A percentile compares a stretch with the other conserved stretches of the same genome.
phyloP scores from a whole-genome alignment of 1,140 invertebrate genomes.

The Drosophila littoralis region DNA sequence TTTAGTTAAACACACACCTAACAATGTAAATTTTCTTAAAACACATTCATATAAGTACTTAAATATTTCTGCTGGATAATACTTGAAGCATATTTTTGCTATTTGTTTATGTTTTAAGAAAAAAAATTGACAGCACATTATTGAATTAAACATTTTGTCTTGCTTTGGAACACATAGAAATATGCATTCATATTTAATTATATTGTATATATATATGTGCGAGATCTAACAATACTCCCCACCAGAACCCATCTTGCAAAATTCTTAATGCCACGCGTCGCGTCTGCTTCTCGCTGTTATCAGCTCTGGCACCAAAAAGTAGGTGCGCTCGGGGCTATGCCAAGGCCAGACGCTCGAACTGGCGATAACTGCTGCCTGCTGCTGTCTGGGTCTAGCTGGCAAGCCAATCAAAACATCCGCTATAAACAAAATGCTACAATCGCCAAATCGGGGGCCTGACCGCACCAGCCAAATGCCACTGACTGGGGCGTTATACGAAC shows the following conservation, averaged over 20 bases:
- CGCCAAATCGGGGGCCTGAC: slow-evolving; percentile 61
- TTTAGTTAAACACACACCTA: slow-evolving; percentile 15
- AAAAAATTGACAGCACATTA: slow-evolving; percentile 48
- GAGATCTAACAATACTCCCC: not conserved
- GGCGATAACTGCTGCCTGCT: slow-evolving; percentile 12
- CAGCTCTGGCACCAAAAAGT: slow-evolving; percentile 20
- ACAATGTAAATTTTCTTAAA: slow-evolving; percentile 29
- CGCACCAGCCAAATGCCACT: slow-evolving; percentile 50
- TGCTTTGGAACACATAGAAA: slow-evolving; percentile 60
- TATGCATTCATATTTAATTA: slow-evolving; percentile 41
- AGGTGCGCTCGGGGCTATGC: slow-evolving; percentile 18
- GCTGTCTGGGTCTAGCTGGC: slow-evolving; percentile 48
- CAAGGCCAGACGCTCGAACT: slow-evolving; percentile 41
- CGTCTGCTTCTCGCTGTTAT: slow-evolving; percentile 24
- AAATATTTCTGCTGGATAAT: slow-evolving; percentile 12
- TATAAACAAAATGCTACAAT: slow-evolving; percentile 64
- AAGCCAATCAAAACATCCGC: slow-evolving; percentile 68
- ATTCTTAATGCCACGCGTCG: slow-evolving; percentile 23
- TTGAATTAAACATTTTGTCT: slow-evolving; percentile 49
- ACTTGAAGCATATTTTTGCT: slow-evolving; percentile 21
- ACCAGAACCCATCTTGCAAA: not conserved
- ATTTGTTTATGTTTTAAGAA: slow-evolving; percentile 12
- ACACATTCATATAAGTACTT: slow-evolving; percentile 22
- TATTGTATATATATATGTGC: slow-evolving; percentile 16
- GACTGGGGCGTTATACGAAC: slow-evolving; percentile 40